Percentiles rank a stretch among this genome's conserved stretches.
Evolutionary conservation across 1,140 invertebrate genomes (phyloP).

Genomic region (Micrasema longulum): DNA sequence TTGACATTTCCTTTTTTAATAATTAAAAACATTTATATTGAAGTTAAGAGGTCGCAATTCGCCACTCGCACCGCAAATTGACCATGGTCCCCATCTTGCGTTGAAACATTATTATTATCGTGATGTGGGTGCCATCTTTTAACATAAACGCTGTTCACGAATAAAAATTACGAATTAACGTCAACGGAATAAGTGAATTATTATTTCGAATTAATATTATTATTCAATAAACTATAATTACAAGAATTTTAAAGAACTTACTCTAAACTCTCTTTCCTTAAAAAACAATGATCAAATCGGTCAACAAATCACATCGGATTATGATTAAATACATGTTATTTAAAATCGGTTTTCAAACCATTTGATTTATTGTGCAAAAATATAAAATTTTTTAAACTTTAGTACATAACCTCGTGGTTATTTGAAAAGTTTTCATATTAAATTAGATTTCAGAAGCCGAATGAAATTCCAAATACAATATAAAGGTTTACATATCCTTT

Average conservation of each 20-base stretch:
- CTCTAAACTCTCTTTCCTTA: no score
- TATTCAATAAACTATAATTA: neutral
- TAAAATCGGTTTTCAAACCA: no score
- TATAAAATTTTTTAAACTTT: no score
- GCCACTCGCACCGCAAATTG: no score
- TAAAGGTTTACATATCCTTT: neutral
- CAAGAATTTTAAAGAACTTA: neutral
- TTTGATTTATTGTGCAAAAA: no score
- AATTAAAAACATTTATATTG: no score
- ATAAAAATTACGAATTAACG: neutral
- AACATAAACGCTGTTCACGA: neutral
- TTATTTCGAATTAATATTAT: neutral
- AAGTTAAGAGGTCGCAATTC: no score
- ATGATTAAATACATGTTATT: no score
- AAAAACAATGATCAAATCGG: no score
- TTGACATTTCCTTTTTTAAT: no score
- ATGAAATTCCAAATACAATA: neutral
- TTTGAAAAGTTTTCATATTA: neutral
- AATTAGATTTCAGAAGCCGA: neutral
- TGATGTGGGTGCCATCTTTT: neutral
- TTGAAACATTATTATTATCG: neutral
- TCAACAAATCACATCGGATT: no score
- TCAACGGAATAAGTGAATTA: neutral
- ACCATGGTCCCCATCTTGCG: constrained; percentile 19
- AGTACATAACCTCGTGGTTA: no score